Percentiles rank a stretch among this genome's conserved stretches.
These are phyloP conservation scores for Hycleus cichorii DNA, from an alignment of 1,140 invertebrate species.

Conservation along the genomic window DNA sequence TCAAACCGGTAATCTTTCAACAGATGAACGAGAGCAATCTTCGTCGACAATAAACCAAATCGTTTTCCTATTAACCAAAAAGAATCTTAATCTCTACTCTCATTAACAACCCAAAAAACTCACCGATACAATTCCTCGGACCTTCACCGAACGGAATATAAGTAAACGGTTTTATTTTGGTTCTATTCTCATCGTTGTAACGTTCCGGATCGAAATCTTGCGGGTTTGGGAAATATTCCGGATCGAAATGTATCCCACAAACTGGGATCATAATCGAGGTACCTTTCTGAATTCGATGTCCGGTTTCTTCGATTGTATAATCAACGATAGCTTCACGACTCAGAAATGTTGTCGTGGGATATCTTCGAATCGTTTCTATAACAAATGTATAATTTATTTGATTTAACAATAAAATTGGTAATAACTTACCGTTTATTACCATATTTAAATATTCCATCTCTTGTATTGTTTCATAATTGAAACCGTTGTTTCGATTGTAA, in stretches of 20 bases:
- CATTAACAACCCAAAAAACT: slow-evolving; percentile 8
- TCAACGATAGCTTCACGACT: slow-evolving; percentile 28
- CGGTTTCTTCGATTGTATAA: slow-evolving; percentile 36
- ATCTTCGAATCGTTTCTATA: slow-evolving; percentile 40
- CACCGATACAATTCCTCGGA: slow-evolving; percentile 51
- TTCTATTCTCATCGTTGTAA: slow-evolving; percentile 33
- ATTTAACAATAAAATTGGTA: too few species aligned
- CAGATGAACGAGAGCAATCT: too few species aligned
- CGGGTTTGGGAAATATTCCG: slow-evolving; percentile 51
- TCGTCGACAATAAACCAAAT: too few species aligned
- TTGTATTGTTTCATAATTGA: slow-evolving; percentile 48
- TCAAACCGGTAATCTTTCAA: too few species aligned
- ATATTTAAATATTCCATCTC: slow-evolving; percentile 49
- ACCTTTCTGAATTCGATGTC: slow-evolving; percentile 39
- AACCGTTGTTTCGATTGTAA: slow-evolving; percentile 36
- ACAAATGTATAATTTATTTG: slow-evolving; percentile 6
- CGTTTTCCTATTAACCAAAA: too few species aligned
- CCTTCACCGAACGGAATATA: slow-evolving; percentile 54
- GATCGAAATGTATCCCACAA: slow-evolving; percentile 40
- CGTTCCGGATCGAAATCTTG: slow-evolving; percentile 50
- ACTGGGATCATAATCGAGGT: slow-evolving; percentile 36
- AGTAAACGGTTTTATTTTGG: slow-evolving; percentile 41
- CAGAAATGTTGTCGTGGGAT: slow-evolving; percentile 39
- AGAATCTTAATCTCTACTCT: too few species aligned
- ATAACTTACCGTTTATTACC: slow-evolving; percentile 40